Conservation (phyloP, 2,888 invertebrate genomes). For the Tillus elongatus region DNA sequence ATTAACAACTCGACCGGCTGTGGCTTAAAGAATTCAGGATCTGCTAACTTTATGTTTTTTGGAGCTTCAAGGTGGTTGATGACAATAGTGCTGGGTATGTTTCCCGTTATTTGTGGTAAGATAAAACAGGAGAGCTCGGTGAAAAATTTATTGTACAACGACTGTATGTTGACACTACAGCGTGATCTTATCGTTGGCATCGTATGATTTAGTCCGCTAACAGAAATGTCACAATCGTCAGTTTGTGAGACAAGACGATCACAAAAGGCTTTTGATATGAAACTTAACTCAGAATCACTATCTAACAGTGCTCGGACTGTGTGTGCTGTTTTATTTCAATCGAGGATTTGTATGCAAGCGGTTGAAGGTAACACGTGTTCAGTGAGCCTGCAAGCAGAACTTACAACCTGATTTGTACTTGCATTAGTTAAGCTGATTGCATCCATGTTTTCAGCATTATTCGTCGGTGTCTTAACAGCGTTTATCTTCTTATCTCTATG, state of each 20-base stretch:
- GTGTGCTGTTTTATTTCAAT: background rate
- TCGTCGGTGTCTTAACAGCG: too few species aligned
- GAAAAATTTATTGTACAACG: background rate
- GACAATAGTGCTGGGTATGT: background rate
- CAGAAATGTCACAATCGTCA: background rate
- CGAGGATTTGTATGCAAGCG: background rate
- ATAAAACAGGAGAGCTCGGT: too few species aligned
- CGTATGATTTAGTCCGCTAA: background rate
- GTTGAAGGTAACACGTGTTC: background rate
- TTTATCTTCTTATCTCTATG: too few species aligned
- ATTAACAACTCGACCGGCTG: too few species aligned
- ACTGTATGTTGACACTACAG: background rate
- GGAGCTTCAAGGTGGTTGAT: background rate
- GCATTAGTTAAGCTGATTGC: too few species aligned
- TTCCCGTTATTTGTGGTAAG: too few species aligned
- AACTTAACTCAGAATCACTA: too few species aligned
- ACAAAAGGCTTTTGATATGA: too few species aligned
- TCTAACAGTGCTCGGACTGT: background rate
- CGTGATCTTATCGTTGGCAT: background rate
- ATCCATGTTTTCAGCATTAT: too few species aligned
- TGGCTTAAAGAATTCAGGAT: too few species aligned
- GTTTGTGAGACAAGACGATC: background rate
- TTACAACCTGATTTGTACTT: too few species aligned
- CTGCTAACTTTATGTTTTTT: background rate
- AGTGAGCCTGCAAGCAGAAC: background rate